Conservation (phyloP, 1,140 invertebrate species). For the Halictus rubicundus region DNA sequence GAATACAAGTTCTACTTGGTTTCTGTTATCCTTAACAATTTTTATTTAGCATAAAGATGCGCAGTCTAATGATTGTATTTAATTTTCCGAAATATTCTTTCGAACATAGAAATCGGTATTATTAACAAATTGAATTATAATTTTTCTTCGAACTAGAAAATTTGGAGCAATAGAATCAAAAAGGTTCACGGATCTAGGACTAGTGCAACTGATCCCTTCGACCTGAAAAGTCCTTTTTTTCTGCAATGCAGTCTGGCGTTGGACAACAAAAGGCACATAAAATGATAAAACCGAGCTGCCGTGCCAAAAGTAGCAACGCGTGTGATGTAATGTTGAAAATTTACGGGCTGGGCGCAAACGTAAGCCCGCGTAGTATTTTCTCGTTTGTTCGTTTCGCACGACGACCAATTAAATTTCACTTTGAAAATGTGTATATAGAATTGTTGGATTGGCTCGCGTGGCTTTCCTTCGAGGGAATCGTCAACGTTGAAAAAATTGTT, state of each 20-base stretch:
- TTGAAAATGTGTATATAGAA: too few relatives aligned
- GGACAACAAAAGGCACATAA: slow-evolving; percentile 9
- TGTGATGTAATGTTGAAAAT: slow-evolving; percentile 55
- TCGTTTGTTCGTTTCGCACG: background rate
- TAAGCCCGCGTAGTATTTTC: slow-evolving; percentile 10
- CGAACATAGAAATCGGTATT: too few relatives aligned
- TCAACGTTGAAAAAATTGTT: too few relatives aligned
- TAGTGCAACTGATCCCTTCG: background rate
- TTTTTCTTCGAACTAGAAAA: too few relatives aligned
- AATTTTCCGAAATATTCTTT: too few relatives aligned
- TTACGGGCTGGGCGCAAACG: slow-evolving; percentile 10
- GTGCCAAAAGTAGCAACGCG: slow-evolving; percentile 46
- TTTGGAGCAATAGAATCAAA: background rate
- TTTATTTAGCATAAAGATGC: too few relatives aligned
- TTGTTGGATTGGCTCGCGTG: too few relatives aligned
- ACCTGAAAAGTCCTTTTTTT: background rate
- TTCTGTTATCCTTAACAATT: too few relatives aligned
- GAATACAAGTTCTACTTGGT: too few relatives aligned
- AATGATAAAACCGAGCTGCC: slow-evolving; percentile 22
- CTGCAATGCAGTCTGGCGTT: background rate
- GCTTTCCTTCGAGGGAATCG: too few relatives aligned
- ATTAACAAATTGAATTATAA: too few relatives aligned
- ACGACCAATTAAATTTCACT: slow-evolving; percentile 8
- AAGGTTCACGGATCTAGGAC: background rate
- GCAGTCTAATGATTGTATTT: too few relatives aligned